Base-by-base conservation (phyloP, 2,888 invertebrate species). In the Drosophila paramelanica region DNA sequence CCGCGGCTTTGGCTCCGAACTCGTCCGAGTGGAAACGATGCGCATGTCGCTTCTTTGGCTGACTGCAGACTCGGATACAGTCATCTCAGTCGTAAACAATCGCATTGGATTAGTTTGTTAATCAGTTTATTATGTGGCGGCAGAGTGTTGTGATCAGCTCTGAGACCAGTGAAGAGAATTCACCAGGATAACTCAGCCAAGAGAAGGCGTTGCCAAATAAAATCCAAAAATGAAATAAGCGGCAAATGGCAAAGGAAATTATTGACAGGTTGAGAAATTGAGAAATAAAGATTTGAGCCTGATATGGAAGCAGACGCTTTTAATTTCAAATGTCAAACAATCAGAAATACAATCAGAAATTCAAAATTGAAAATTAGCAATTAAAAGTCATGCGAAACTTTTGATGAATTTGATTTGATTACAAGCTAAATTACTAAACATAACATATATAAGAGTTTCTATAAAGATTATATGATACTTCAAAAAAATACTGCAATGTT, bases 81-180 rank as follows among this genome's bases (percentile, higher is more conserved):
- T 59, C 73, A 73, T 68, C 74, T 74, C 65, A 72, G 67, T 76
- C 79, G 78, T 70, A 85, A 85, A 78, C 81, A 83, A 88, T 89
- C 90, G 73, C 53, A 79, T 68, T 69, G 86, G 78, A 88, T 90
- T 88, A 86, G 78, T 86, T 86, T 80, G 71, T 81, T 88, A 86
- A 88, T 82, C 75, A 89, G 71, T 81, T 81, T 73, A 83, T 81
- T 73, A 75, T 71, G 67, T 64, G 79, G 58, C 73, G 69, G 85
- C 65, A 57, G 60, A 23, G 36, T 67, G 67, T 57, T 86, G 41
- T 68, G 67, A 64, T 76, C 66, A 38, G 31, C 43, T 46, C 33
- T 45, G 17, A 5, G 27, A 27, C 27, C 27, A 20, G 20, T 31
- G 20, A 73, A 36, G 17, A 56, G 53, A 38, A 17, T 42, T 61